These are phyloP conservation scores for Orientallactaga bullata DNA, from an alignment of 2,113 vertebrate species.

Conservation along the genomic window DNA sequence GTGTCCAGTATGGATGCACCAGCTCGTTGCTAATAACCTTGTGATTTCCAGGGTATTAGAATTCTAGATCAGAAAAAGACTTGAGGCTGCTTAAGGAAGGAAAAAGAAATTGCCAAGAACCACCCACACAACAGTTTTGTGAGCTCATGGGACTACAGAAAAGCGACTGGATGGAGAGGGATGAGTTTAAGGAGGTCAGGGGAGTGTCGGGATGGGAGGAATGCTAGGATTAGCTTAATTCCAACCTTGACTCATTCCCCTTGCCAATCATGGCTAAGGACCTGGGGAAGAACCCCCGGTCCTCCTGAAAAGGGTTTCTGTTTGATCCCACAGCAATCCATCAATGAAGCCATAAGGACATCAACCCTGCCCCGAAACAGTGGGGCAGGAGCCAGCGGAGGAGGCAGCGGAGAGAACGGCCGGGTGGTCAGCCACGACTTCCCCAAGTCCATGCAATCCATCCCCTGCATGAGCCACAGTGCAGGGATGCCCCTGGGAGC, in stretches of 20 bases:
- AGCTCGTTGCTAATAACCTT: not conserved
- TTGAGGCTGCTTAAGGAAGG: not conserved
- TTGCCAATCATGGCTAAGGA: constrained; percentile 84
- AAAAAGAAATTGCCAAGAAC: not conserved
- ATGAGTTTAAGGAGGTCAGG: not conserved
- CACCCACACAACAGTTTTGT: not conserved
- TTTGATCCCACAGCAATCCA: constrained; percentile 96
- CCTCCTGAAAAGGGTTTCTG: constrained; percentile 93
- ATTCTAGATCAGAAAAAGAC: not conserved
- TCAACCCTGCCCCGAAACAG: constrained; percentile 95
- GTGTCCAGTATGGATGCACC: not conserved
- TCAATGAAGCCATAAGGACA: constrained; percentile 98
- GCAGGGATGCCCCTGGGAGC: constrained; percentile 98
- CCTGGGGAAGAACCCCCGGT: constrained; percentile 89
- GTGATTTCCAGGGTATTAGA: not conserved
- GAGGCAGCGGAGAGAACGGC: constrained; percentile 96
- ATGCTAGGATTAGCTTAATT: not conserved
- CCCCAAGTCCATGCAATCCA: constrained; percentile 97
- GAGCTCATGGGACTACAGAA: not conserved
- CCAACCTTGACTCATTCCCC: constrained; percentile 49
- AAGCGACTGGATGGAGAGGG: not conserved
- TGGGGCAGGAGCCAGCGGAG: constrained; percentile 93
- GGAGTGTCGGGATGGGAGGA: not conserved
- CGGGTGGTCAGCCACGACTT: constrained; percentile 98
- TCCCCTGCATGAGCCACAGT: constrained; percentile 99